Base-by-base conservation (phyloP, 2,888 invertebrate species). In the Rotaria sp. region DNA sequence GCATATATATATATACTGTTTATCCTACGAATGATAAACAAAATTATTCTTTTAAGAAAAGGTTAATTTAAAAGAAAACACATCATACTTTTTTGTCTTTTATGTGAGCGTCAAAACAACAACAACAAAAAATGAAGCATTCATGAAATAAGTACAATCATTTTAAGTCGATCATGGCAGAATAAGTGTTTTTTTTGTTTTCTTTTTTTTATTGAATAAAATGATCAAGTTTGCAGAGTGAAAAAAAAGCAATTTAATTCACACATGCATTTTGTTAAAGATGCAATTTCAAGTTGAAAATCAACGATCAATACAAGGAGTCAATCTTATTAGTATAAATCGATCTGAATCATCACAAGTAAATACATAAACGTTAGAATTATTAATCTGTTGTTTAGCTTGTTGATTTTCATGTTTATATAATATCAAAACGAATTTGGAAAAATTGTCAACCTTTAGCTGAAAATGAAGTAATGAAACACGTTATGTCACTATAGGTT, bases 371-470 rank as follows among this genome's bases (percentile, higher is more conserved):
- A 30, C 2, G 5, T 13, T 55, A 30, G 38, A 15, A 48, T 84
- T 48, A 52, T 30, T 45, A 30, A 30, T 84, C 45, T 50, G 26
- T 8, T 30, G 21, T 90, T 85, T 90, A 92, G 92, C 89, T 92
- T 89, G 91, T 91, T 85, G 92, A 92, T 88, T 89, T 92, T 35
- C 92, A 92, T 89, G 91, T 92, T 84, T 92, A 92, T 89, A 89
- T 92, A 75, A 91, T 92, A 41, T 92, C 92, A 24, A 89, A 91
- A 87, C 91, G 92, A 85, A 90, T 92, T 87, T 92, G 92, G 92
- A 89, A 92, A 85, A 90, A 91, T 57, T 90, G 90, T 84, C 90
- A 92, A 88, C 90, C 92, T 88, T 91, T 92, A 88, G 91, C 92
- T 87, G 89, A 91, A 88, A 92, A 92, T 88, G 90, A 91, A 88